phyloP scores from a whole-genome alignment of 2,888 invertebrate genomes.

The Hetaerina titia region DNA sequence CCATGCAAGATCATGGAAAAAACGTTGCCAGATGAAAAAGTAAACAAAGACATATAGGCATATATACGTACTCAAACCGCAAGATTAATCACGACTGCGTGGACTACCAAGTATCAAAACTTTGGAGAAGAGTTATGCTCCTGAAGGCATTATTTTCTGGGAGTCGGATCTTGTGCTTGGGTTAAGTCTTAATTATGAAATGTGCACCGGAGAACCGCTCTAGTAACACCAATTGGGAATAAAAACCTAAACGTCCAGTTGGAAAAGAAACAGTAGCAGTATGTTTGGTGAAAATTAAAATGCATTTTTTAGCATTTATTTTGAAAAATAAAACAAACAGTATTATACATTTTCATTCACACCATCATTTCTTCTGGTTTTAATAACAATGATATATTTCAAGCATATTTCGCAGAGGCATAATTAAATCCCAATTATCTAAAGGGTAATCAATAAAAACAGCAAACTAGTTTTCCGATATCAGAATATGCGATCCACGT shows the following conservation, averaged over 20 bases:
- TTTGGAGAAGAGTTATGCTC: not conserved
- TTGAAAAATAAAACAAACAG: no score
- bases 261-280: no score
- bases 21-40: not conserved
- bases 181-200: not conserved
- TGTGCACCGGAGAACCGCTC: not conserved
- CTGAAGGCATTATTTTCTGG: not conserved
- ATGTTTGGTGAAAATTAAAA: no score
- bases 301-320: no score
- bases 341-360: no score
- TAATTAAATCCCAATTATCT: no score
- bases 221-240: not conserved
- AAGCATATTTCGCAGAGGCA: no score
- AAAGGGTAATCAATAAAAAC: no score
- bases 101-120: not conserved
- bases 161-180: not conserved
- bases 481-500: no score
- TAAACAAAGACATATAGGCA: slow-evolving; percentile 22
- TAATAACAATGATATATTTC: no score
- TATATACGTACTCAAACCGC: not conserved
- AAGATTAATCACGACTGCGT: not conserved
- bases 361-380: no score
- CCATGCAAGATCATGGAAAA: not conserved
- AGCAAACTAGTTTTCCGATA: no score
- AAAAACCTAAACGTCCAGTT: not conserved